These are phyloP conservation scores for Stenurella melanura DNA, from an alignment of 2,888 invertebrate species.

Conservation along the genomic window DNA sequence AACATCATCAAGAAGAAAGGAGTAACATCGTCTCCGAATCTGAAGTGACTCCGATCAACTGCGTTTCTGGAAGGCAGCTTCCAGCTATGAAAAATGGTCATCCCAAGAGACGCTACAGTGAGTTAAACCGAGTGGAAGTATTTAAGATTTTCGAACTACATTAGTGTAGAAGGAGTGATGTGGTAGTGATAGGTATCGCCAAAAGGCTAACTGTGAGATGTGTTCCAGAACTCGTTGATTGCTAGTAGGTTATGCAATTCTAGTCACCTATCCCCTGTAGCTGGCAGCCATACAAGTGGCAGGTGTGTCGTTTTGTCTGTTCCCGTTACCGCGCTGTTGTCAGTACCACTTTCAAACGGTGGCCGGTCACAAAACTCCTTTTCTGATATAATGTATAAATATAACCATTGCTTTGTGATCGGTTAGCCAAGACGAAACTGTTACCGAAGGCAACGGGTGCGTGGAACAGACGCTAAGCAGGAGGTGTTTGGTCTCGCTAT, in stretches of 20 bases:
- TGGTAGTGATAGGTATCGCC: slow-evolving; percentile 37
- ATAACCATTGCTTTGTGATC: slow-evolving; percentile 28
- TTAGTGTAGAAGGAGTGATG: slow-evolving; percentile 43
- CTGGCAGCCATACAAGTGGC: slow-evolving; percentile 55
- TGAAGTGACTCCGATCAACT: slow-evolving; percentile 53
- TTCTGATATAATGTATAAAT: slow-evolving; percentile 28
- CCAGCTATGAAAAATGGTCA: slow-evolving; percentile 47
- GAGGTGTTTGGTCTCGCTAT: slow-evolving; percentile 66
- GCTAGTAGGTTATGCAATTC: slow-evolving; percentile 64
- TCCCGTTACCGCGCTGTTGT: slow-evolving; percentile 33
- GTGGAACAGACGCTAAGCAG: slow-evolving; percentile 37
- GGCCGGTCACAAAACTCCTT: slow-evolving; percentile 17
- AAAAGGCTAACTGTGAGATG: slow-evolving; percentile 50
- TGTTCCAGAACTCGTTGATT: slow-evolving; percentile 63
- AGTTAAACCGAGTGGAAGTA: slow-evolving; percentile 19
- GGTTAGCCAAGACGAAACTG: slow-evolving; percentile 26
- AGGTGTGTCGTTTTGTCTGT: slow-evolving; percentile 47
- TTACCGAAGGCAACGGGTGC: slow-evolving; percentile 41
- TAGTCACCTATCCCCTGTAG: slow-evolving; percentile 61
- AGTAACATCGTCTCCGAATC: slow-evolving; percentile 46
- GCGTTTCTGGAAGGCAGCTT: slow-evolving; percentile 59
- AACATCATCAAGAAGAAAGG: slow-evolving; percentile 44
- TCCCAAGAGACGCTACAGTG: slow-evolving; percentile 46
- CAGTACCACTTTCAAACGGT: slow-evolving; percentile 22
- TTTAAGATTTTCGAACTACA: slow-evolving; percentile 44